Conservation (phyloP, 1,140 invertebrate genomes). For the Drosophila burlai region DNA sequence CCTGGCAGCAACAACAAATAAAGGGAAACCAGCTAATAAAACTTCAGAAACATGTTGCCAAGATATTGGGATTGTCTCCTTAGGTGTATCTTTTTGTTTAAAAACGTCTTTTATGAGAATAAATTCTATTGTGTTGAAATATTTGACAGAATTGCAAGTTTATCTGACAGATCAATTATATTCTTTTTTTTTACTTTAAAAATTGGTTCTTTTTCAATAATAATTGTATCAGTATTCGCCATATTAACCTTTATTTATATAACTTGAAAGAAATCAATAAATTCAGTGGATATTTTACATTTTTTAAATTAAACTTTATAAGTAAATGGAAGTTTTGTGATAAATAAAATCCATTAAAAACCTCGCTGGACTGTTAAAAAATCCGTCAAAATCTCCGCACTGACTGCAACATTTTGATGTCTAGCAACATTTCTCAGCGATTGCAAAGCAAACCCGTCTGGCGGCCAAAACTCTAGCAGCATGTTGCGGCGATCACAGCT, state of each 20-base stretch:
- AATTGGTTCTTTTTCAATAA: too few relatives aligned
- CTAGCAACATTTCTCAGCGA: constrained; percentile 32
- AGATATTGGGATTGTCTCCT: constrained; percentile 4
- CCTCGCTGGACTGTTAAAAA: background rate
- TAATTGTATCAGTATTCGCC: too few relatives aligned
- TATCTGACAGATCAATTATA: too few relatives aligned
- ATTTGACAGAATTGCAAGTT: background rate
- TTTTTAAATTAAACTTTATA: background rate
- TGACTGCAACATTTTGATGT: constrained; percentile 14
- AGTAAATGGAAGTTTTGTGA: background rate
- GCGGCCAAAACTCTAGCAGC: constrained; percentile 4
- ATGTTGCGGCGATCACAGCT: constrained; percentile 41
- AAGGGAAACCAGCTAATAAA: constrained; percentile 31
- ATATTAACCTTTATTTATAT: too few relatives aligned
- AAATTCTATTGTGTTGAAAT: background rate
- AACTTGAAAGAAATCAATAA: background rate
- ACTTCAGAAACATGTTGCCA: constrained; percentile 38
- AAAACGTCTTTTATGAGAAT: background rate
- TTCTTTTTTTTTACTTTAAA: too few relatives aligned
- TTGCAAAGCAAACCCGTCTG: constrained; percentile 44
- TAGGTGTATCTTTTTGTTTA: background rate
- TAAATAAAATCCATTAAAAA: background rate
- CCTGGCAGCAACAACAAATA: constrained; percentile 39
- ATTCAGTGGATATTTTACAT: background rate
- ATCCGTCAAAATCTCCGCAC: constrained; percentile 16